Evolutionary conservation across 2,888 invertebrate genomes (phyloP).

Genomic region (Thumatha senex): DNA sequence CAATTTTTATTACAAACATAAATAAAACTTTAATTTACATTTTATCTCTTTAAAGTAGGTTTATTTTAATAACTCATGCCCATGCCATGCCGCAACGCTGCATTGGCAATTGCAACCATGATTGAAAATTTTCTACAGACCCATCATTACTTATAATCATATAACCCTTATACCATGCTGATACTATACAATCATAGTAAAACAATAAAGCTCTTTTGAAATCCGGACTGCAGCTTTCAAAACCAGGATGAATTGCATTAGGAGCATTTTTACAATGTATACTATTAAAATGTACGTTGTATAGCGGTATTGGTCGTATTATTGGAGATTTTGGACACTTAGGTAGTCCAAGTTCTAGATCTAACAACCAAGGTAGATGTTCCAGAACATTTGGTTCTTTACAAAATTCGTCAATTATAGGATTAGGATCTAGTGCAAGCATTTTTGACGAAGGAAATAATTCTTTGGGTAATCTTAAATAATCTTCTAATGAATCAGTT

Average conservation of each 20-base stretch:
- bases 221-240: conserved; percentile 53
- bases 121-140: conserved; percentile 64
- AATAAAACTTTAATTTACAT: no score
- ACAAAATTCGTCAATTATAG: conserved; percentile 63
- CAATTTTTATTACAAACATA: no score
- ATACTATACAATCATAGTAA: conserved; percentile 62
- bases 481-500: conserved; percentile 45
- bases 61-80: conserved; percentile 40
- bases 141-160: conserved; percentile 46
- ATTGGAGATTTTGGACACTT: conserved; percentile 46
- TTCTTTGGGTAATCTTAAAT: conserved; percentile 53
- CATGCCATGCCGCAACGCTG: conserved; percentile 66
- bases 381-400: conserved; percentile 42
- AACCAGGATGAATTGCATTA: conserved; percentile 61
- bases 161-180: conserved; percentile 62
- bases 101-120: conserved; percentile 60
- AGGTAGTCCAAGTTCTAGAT: conserved; percentile 63
- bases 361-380: conserved; percentile 59
- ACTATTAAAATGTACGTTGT: conserved; percentile 58
- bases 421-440: conserved; percentile 58
- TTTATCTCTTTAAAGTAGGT: not conserved
- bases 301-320: conserved; percentile 54
- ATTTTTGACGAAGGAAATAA: conserved; percentile 59
- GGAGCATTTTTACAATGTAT: conserved; percentile 60
- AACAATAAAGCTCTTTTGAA: conserved; percentile 54